Evolutionary conservation across 2,113 vertebrate species (phyloP), one percentile per base, ranked within the genome.

Genomic region (Limanda limanda): DNA sequence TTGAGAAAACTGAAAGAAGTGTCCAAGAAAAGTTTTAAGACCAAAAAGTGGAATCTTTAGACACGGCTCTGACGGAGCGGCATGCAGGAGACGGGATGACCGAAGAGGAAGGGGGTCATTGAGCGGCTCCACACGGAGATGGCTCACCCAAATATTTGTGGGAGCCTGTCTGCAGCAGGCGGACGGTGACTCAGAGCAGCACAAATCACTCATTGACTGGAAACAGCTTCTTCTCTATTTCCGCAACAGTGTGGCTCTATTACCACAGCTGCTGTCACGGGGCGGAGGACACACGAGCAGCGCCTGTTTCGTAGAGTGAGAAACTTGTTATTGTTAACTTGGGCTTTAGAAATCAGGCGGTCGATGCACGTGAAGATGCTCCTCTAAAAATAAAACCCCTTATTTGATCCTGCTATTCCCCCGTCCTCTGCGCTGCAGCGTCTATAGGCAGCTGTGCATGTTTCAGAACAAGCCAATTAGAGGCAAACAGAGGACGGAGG

Each of bases 131-230:
- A 74, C 78, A 42, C 37, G 12, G 27, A 55, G 81, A 78, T 71
- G 69, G 79, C 74, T 90, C 85, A 59, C 62, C 79, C 90, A 91
- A 91, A 92, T 92, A 91, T 92, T 91, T 90, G 87, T 82, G 80
- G 66, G 61, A 89, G 80, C 48, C 68, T 68, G 83, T 88, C 69
- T 69, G 80, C 76, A 76, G 68, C 63, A 20, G 68, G 21, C 56
- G 24, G 76, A 51, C 59, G 20, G 72, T 87, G 86, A 87, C 60
- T 89, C 84, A 88, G 76, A 75, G 77, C 70, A 35, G 51, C 76
- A 83, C 74, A 61, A 84, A 81, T 87, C 79, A 79, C 69, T 57
- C 63, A 62, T 27, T 63, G 81, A 55, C 63, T 73, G 45, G 67
- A 86, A 84, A 65, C 79, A 70, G 70, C 51, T 71, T 77, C 63